Evolutionary conservation across 2,797 vertebrate species (phyloP).

Genomic region (Rhynchotus rufescens): DNA sequence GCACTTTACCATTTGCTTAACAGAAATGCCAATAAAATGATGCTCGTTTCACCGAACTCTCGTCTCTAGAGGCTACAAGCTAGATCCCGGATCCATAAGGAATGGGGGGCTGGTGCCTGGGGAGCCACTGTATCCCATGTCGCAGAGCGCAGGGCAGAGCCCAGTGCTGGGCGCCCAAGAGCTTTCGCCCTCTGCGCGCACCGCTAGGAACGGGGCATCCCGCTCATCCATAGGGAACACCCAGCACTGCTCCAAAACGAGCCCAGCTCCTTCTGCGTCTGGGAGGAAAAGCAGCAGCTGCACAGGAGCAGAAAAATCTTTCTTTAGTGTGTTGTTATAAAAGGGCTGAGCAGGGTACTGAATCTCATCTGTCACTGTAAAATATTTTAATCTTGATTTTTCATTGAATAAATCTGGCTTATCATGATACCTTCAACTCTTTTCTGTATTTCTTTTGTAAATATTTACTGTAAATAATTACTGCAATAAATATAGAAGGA

Average conservation of each 20-base stretch:
- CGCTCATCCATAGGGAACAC: background rate
- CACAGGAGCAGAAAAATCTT: background rate
- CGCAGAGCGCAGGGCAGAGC: too few relatives aligned
- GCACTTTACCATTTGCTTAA: background rate
- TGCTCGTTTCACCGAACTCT: background rate
- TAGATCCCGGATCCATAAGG: background rate
- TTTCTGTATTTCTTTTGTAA: background rate
- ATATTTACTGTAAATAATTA: background rate
- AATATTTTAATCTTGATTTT: background rate
- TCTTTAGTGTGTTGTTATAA: background rate
- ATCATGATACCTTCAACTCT: rapidly evolving
- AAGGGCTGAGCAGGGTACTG: background rate
- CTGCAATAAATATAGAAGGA: background rate
- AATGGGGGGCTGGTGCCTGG: background rate
- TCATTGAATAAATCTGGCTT: background rate
- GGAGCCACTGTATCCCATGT: background rate
- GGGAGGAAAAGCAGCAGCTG: background rate
- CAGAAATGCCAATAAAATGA: background rate
- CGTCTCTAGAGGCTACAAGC: background rate
- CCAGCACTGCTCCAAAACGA: background rate
- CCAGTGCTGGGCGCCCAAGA: too few relatives aligned
- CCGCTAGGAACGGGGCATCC: background rate
- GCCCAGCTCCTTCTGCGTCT: background rate
- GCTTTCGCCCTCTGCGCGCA: background rate
- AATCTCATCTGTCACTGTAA: background rate